Base-by-base conservation (phyloP, 2,797 vertebrate species). In the Poecilia picta region DNA sequence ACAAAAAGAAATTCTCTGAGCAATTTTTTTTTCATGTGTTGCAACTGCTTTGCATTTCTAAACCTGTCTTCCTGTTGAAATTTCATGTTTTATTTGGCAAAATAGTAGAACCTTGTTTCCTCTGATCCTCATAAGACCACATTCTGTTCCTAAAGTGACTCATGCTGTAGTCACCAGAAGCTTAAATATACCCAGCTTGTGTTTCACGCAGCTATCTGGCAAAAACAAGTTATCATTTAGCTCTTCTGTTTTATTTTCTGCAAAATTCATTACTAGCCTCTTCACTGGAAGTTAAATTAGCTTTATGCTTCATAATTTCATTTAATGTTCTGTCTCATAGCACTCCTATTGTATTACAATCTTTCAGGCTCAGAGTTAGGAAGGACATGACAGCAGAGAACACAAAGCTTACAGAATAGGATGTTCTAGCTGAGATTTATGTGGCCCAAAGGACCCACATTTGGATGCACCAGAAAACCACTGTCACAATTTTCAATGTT, bases 101-200 rank as follows among this genome's bases (percentile, higher is more conserved):
- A 70, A n/a, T n/a, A 41, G 25, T 39, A 70, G 66, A 70, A 70
- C 5, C 39, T 28, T 70, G 62, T 66, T 66, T 66, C 62, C 33
- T 66, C 33, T 66, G 33, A 66, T 66, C 33, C 33, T 66, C 36
- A 66, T 66, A 23, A 66, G 39, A 66, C 62, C 36, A 11, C 36
- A 66, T 39, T 66, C 33, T 66, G 62, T 66, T 66, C 62, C 62
- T 66, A 39, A 11, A 33, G 62, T 43, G 36, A 43, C 39, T 70
- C 66, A 70, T 70, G 39, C 39, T 43, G 4, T 43, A 70, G 23
- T 70, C 66, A 70, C 39, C 23, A 43, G 23, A 70, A 15, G 39
- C 66, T 70, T 43, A 15, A 53, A 43, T 70, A 70, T 41, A 43
- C 23, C 4, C 36, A 70, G 66, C 66, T 43, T 70, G 66, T 43